Evolutionary conservation across 2,113 vertebrate genomes (phyloP), one percentile per base, ranked within the genome.

Genomic region (Mormyrus iriodes): DNA sequence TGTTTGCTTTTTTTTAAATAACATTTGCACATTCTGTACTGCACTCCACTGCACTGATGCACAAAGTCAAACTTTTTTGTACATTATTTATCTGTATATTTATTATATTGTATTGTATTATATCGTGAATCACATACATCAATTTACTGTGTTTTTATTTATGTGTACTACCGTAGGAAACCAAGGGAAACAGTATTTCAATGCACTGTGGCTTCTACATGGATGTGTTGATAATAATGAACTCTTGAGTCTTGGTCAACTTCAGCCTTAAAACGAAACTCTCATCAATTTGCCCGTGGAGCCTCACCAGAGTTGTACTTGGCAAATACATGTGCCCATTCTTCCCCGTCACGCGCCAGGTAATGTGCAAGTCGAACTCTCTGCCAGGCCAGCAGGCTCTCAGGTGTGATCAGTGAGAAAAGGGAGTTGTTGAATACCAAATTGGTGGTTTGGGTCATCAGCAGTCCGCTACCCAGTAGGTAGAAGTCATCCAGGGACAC

Each of bases 401-500:
- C 92, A 0, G 97, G 97, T 52, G 92, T 94, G 89, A 98, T 92
- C 88, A 93, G 92, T 42, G 95, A 94, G 35, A 96, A 94, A 79
- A 98, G 95, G 3, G 95, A 95, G 69, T 92, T 55, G 89, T 97
- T 97, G 92, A 95, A 97, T 35, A 98, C 92, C 0, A 93, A 96
- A 90, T 97, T 98, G 87, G 97, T 97, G 86, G 97, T 98, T 94
- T 98, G 97, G 90, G 97, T 93, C 95, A 98, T 93, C 85, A 97
- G 92, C 92, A 98, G 93, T 73, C 97, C 96, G 0, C 94, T 98
- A 91, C 96, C 96, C 12, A 98, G 96, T 92, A 98, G 95, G 93
- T 98, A 98, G 89, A 97, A 98, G 92, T 98, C 97, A 91, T 98
- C 97, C 94, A 98, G 93, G 89, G 97, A 98, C 91, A 94, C 95